These are phyloP conservation scores for Triops cancriformis DNA, from an alignment of 1,140 invertebrate species.

Conservation along the genomic window DNA sequence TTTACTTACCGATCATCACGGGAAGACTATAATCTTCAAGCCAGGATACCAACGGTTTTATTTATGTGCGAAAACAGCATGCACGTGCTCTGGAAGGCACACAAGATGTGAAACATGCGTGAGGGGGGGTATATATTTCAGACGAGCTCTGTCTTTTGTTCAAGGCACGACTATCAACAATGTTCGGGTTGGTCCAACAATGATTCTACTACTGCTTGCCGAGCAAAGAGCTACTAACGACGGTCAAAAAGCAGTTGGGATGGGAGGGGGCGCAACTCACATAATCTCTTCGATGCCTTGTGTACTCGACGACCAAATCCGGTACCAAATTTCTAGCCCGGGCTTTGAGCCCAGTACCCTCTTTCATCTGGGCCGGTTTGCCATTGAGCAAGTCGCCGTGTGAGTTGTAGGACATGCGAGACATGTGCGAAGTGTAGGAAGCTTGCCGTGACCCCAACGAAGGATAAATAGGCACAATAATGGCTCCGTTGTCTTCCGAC, in stretches of 20 bases:
- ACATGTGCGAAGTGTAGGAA: slow-evolving; percentile 88
- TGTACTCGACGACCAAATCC: slow-evolving; percentile 30
- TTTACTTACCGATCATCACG: no score
- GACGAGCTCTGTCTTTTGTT: no score
- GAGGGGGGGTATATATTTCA: no score
- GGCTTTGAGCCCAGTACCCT: slow-evolving; percentile 53
- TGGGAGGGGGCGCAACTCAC: slow-evolving; percentile 30
- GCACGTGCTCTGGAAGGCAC: no score
- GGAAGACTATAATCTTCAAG: no score
- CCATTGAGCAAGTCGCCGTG: slow-evolving; percentile 77
- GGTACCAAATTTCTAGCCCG: slow-evolving; percentile 32
- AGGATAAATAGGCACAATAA: slow-evolving; percentile 77
- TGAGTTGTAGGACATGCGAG: slow-evolving; percentile 82
- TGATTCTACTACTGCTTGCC: not conserved
- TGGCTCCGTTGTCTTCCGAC: slow-evolving; percentile 93
- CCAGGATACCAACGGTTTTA: no score
- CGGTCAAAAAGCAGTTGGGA: not conserved
- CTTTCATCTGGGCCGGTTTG: slow-evolving; percentile 66
- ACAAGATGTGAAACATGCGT: no score
- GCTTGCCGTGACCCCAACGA: slow-evolving; percentile 73
- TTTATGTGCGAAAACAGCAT: no score
- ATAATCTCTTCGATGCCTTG: slow-evolving; percentile 28
- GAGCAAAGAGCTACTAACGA: not conserved
- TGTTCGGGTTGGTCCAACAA: not conserved
- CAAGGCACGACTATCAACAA: no score